Base-by-base conservation (phyloP, 2,888 invertebrate species). In the Agriopis leucophaearia region DNA sequence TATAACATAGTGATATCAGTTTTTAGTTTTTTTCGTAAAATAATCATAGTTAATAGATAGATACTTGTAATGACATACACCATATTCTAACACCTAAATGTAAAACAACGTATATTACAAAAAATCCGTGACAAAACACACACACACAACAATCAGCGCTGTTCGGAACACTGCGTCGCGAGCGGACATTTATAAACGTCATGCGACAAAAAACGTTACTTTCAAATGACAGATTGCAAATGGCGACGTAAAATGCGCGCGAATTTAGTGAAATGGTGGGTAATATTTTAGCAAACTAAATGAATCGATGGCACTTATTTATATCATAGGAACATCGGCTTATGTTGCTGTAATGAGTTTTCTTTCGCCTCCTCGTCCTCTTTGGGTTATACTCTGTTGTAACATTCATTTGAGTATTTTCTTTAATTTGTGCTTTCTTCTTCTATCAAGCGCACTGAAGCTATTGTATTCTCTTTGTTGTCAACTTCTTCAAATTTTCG, bases 171-270 rank as follows among this genome's bases (percentile, higher is more conserved):
- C 65, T 70, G 72, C 57, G 64, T 59, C 61, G 62, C 64, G 71
- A 69, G 73, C 70, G 70, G 74, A 75, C 80, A 74, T 82, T 80
- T 77, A 71, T 76, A 76, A 75, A 72, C 68, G 79, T 82, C 78
- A 78, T 70, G 27, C 5, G 47, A 54, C 61, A 78, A 57, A 67
- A 56, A 66, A 56, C 42, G 44, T 62, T 40, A 40, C 61, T 42
- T 48, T 47, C 67, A 73, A 77, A 78, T 80, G 79, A 80, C 77
- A 77, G 75, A 78, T 77, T 71, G 74, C 70, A 65, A 67, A 72
- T 73, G 75, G 76, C 72, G 75, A 35, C 71, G 71, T 70, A 74
- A 75, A 70, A 67, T 65, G 69, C 58, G 58, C 69, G 67, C 47
- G 65, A 69, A 69, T 70, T 69, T 70, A 66, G 51, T 38, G 45